A percentile compares a stretch with the other conserved stretches of the same genome.
These are phyloP conservation scores for Callinectes sapidus DNA, from an alignment of 2,888 invertebrate species.

Conservation along the genomic window DNA sequence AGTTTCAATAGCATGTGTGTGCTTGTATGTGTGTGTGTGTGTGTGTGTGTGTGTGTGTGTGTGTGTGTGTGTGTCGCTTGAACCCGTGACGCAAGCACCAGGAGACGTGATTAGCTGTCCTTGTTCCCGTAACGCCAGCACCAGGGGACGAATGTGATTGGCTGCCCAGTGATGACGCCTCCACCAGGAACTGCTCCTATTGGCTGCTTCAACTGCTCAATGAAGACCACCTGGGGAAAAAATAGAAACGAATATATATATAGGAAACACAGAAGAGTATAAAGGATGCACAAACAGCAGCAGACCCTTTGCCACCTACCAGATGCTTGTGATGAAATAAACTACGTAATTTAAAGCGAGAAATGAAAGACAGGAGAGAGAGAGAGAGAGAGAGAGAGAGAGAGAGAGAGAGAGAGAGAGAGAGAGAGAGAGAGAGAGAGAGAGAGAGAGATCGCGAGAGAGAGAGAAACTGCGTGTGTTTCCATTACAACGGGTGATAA, in stretches of 20 bases:
- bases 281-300: background rate
- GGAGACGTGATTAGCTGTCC: constrained; percentile 1
- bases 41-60: background rate
- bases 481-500: background rate
- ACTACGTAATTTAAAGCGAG: background rate
- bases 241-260: background rate
- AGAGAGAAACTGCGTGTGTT: background rate
- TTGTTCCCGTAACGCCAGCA: constrained; percentile 11
- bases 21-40: background rate
- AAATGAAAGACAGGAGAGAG: background rate
- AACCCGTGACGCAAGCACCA: constrained; percentile 14
- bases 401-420: background rate
- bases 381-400: background rate
- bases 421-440: background rate
- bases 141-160: background rate
- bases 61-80: background rate
- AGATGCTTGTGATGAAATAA: background rate
- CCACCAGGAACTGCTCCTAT: background rate
- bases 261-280: background rate
- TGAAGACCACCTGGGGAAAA: background rate
- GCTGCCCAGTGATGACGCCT: background rate
- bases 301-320: background rate
- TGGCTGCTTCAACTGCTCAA: background rate
- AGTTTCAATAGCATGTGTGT: background rate
- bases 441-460: constrained; percentile 43